Evolutionary conservation across 2,888 invertebrate genomes (phyloP).

Genomic region (Hypsopygia costalis): DNA sequence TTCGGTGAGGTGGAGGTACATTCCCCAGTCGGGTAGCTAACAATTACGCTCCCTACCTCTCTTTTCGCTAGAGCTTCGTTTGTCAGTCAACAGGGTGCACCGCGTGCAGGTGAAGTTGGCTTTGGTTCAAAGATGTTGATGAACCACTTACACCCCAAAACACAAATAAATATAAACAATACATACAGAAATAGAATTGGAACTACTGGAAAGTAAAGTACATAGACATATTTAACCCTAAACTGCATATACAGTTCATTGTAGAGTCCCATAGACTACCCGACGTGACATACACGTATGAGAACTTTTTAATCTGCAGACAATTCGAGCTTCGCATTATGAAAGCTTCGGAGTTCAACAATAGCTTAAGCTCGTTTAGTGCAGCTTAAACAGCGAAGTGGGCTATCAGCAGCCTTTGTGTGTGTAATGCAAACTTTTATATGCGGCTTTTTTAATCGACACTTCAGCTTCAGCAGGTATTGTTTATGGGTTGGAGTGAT

Average conservation of each 20-base stretch:
- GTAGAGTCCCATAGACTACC: conserved; percentile 1
- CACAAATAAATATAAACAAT: too few species aligned
- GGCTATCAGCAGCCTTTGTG: conserved; percentile 21
- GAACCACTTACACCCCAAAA: too few species aligned
- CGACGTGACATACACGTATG: conserved; percentile 8
- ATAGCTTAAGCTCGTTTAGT: conserved; percentile 13
- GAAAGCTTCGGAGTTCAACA: conserved; percentile 16
- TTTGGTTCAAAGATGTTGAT: too few species aligned
- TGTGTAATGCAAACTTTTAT: conserved; percentile 23
- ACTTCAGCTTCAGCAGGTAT: neutral
- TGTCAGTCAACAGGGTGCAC: too few species aligned
- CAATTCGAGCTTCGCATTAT: conserved; percentile 24
- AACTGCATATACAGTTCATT: neutral
- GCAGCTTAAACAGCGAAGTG: conserved; percentile 25
- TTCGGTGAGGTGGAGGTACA: too few species aligned
- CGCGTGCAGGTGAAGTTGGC: too few species aligned
- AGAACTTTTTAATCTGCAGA: conserved; percentile 28
- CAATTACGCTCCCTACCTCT: too few species aligned
- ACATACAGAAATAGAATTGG: too few species aligned
- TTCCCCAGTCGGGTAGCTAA: too few species aligned
- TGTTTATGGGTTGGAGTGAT: neutral
- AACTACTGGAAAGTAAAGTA: too few species aligned
- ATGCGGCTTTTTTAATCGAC: conserved; percentile 21
- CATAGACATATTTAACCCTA: neutral
- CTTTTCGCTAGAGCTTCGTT: too few species aligned